Conservation (phyloP, 2,797 vertebrate genomes). For the Vireo griseus region DNA sequence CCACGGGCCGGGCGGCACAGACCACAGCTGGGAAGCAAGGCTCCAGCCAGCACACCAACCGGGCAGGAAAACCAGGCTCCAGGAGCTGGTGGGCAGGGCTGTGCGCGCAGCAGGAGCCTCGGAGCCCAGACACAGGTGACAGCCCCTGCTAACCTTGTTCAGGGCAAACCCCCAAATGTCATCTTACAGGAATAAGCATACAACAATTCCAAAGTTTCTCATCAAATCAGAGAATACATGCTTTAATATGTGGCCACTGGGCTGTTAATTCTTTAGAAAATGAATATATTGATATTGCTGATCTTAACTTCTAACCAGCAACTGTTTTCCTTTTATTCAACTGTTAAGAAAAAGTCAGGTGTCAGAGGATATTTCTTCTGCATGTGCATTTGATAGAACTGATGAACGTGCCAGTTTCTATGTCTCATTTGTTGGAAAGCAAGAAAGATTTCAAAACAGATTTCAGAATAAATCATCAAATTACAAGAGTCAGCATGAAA, state of each 20-base stretch:
- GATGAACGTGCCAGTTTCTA: neutral
- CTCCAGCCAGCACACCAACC: neutral
- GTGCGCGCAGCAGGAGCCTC: neutral
- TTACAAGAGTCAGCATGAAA: slow-evolving; percentile 41
- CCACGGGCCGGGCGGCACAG: neutral
- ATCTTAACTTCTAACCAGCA: neutral
- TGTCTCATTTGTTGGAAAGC: neutral
- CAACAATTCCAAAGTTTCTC: neutral
- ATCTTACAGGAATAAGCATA: rapidly evolving
- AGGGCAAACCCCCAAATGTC: rapidly evolving
- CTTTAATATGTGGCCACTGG: neutral
- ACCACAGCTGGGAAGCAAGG: neutral
- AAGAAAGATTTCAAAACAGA: slow-evolving; percentile 36
- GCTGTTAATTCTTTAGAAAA: neutral
- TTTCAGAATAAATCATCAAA: slow-evolving; percentile 18
- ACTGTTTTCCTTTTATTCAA: neutral
- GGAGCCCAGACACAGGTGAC: neutral
- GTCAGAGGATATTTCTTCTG: neutral
- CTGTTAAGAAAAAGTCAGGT: neutral
- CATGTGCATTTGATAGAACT: neutral
- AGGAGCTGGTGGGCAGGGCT: neutral
- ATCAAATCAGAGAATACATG: neutral
- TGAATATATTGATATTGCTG: neutral
- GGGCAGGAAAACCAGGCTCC: neutral
- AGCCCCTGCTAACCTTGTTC: neutral